These are phyloP conservation scores for Echinarachnius parma DNA, from an alignment of 53 echinoderm and acorn worm genomes.

Conservation along the genomic window DNA sequence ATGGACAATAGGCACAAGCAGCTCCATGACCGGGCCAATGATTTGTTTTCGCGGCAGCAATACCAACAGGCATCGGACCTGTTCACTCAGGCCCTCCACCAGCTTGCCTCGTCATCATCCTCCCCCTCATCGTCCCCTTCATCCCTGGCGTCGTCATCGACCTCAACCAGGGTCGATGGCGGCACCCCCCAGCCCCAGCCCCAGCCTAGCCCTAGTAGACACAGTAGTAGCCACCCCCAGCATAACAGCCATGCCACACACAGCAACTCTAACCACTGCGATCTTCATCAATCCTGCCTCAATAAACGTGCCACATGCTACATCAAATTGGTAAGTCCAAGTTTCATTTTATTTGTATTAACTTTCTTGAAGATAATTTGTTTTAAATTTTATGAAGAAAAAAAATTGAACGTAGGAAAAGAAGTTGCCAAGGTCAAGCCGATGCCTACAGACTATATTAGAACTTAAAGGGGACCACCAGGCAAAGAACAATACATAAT, in stretches of 20 bases:
- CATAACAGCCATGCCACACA: constrained; percentile 52
- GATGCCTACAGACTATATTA: no score
- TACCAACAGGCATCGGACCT: constrained; percentile 85
- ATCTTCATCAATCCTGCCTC: constrained; percentile 83
- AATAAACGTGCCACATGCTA: constrained; percentile 90
- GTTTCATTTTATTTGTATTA: neutral
- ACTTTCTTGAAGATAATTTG: neutral
- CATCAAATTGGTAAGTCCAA: constrained; percentile 80
- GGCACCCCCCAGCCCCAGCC: neutral
- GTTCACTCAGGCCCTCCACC: constrained; percentile 84
- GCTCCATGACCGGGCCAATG: constrained; percentile 97
- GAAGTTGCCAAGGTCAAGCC: no score
- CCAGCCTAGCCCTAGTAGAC: constrained; percentile 6
- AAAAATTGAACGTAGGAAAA: no score
- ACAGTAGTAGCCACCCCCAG: constrained; percentile 7
- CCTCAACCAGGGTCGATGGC: constrained; percentile 21
- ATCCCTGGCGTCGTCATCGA: constrained; percentile 68
- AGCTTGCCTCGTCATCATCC: constrained; percentile 28
- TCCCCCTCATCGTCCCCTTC: constrained; percentile 59
- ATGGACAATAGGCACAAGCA: constrained; percentile 99
- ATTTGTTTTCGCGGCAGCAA: constrained; percentile 79
- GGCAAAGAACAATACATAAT: no score
- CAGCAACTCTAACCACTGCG: constrained; percentile 66
- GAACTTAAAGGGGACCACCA: no score
- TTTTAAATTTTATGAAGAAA: neutral